phyloP scores from a whole-genome alignment of 2,888 invertebrate species.

The Protophormia terraenovae region DNA sequence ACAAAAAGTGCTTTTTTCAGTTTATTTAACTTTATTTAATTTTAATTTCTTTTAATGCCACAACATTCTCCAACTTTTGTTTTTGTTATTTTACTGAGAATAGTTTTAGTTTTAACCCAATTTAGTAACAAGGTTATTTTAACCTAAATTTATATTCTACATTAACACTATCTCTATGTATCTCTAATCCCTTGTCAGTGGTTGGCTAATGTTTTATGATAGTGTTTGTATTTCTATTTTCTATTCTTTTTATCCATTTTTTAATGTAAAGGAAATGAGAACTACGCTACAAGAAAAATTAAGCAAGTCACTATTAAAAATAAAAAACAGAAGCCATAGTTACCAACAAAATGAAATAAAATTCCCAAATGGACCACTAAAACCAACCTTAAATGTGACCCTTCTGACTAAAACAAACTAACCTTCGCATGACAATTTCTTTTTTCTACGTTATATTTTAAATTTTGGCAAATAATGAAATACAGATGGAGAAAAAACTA shows the following conservation, averaged over 20 bases:
- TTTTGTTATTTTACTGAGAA: not conserved
- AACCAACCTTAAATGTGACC: conserved; percentile 66
- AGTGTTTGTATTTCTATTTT: conserved; percentile 11
- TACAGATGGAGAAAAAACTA: not conserved
- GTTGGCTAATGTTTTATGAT: conserved; percentile 54
- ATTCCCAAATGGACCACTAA: conserved; percentile 67
- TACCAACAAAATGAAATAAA: conserved; percentile 7
- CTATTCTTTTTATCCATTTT: not conserved
- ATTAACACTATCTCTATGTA: conserved; percentile 55
- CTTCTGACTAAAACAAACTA: conserved; percentile 54
- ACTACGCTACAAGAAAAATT: not conserved
- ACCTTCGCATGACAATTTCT: conserved; percentile 48
- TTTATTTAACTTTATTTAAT: not conserved
- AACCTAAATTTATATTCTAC: conserved; percentile 51
- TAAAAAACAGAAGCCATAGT: conserved; percentile 20
- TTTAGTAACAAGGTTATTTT: conserved; percentile 41
- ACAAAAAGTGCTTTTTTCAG: not conserved
- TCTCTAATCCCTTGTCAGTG: conserved; percentile 64
- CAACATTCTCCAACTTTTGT: not conserved
- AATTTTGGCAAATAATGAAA: conserved; percentile 15
- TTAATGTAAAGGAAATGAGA: not conserved
- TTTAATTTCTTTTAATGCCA: not conserved
- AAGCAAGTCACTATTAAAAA: conserved; percentile 19
- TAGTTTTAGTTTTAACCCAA: not conserved
- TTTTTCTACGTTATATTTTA: not conserved